Evolutionary conservation across 2,888 invertebrate species (phyloP), one percentile per base, ranked within the genome.

Genomic region (Cyrtodaria siliqua): DNA sequence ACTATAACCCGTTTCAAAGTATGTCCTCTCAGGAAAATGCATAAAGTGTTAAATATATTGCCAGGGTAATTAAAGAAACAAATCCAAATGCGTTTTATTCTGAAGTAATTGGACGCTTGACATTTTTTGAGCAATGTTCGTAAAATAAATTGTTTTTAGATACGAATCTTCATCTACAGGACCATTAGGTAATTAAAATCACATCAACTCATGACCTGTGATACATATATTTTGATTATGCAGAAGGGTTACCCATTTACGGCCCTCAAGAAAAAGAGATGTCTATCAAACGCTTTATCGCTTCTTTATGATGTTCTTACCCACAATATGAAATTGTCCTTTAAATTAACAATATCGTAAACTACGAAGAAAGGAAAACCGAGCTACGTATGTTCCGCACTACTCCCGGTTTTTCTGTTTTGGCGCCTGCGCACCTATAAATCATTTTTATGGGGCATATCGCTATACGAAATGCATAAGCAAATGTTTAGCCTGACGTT

Each of bases 401-500:
- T 49, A 57, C 64, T 73, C 56, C 60, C 27, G 53, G 59, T 64
- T 64, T 66, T 75, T 44, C 55, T 61, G 66, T 68, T 75, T 62
- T 70, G 80, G 80, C 80, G 80, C 80, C 80, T 69, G 16, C 33
- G 23, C 63, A 47, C 14, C 62, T 27, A 80, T 80, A 80, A 80
- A 80, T 80, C 80, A 74, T 73, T 76, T 80, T 80, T 80, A 80
- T 80, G 73, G 80, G 70, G 67, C 63, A 62, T 70, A 80, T 73
- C 76, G 70, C 73, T 73, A 61, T 80, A 74, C 60, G 73, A 76
- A 63, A 60, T 55, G 70, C 70, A 70, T 63, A 67, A 63, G 73
- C 76, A 71, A 66, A 80, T 80, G 80, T 77, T 73, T 47, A 59
- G 23, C 60, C 56, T 77, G 80, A 77, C 73, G 73, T 66, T 76